A percentile compares a stretch with the other conserved stretches of the same genome.
These are phyloP conservation scores for Erebia ligea DNA, from an alignment of 2,888 invertebrate genomes.

Conservation along the genomic window DNA sequence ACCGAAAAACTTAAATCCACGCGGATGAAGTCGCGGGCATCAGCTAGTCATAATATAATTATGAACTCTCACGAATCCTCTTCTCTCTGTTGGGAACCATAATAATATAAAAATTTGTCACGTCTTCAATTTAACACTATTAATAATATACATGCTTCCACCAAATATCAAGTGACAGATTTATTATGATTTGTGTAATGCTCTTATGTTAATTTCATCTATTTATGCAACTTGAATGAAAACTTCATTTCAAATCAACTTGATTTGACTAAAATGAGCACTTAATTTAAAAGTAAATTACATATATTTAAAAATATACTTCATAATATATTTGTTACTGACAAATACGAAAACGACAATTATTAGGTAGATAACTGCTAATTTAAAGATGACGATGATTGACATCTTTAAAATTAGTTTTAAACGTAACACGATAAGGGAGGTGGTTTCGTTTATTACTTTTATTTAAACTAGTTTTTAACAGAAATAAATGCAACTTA, in stretches of 20 bases:
- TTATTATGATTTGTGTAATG: conserved; percentile 2
- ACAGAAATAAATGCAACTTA: not conserved
- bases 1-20: no score
- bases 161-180: not conserved
- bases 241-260: not conserved
- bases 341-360: not conserved
- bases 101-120: not conserved
- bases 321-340: not conserved
- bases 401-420: conserved; percentile 12
- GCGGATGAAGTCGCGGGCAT: no score
- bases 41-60: no score
- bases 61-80: not conserved
- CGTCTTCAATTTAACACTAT: not conserved
- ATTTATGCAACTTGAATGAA: not conserved
- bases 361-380: not conserved
- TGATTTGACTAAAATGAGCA: not conserved
- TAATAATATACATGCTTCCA: not conserved
- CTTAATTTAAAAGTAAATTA: not conserved
- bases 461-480: conserved; percentile 6
- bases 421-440: conserved; percentile 5
- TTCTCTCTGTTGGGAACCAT: not conserved
- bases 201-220: not conserved
- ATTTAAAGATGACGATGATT: conserved; percentile 1
- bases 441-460: conserved; percentile 4
- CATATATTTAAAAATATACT: not conserved